Base-by-base conservation (phyloP, 2,888 invertebrate species). In the Argyresthia goedartella region DNA sequence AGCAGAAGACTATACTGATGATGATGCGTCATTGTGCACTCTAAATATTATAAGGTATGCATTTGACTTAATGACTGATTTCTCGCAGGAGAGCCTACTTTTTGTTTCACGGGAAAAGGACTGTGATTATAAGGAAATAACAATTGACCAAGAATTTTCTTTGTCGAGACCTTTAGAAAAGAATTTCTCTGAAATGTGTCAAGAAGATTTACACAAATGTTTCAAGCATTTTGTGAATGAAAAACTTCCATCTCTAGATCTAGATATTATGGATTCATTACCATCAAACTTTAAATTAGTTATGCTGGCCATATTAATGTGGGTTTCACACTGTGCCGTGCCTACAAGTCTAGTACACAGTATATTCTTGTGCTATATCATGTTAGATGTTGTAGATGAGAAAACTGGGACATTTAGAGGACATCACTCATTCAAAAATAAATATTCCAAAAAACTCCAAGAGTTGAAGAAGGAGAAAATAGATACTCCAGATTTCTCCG, bases 1-100 rank as follows among this genome's bases (percentile, higher is more conserved):
- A 79, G 89, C 93, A 7, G 95, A 95, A 71, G 90, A 93, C 69
- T 90, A 89, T 62, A 70, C 73, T 4, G 86, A 88, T 47, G 78
- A 87, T 4, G 89, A 92, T 56, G 88, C 91, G 7, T 90, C 90
- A 60, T 63, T 86, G 8, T 86, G 90, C 52, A 87, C 89, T 35
- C 65, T 92, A 56, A 88, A 90, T 11, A 89, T 95, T 56, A 62
- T 94, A 42, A 76, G 84, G 60, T 89, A 89, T 54, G 88, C 91
- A 50, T 91, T 81, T 68, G 86, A 87, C 59, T 65, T 87, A 11
- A 59, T 87, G 1, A 86, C 77, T 39, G 79, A 82, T 53, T 87
- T 76, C 55, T 55, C 69, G 1, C 58, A 73, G 54, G 76, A 79
- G n/a, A 58, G 63, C 51, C 76, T 73, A 59, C 58, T 67, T 13